Conservation (phyloP, 2,797 vertebrate genomes). For the Acrossocheilus fasciatus region DNA sequence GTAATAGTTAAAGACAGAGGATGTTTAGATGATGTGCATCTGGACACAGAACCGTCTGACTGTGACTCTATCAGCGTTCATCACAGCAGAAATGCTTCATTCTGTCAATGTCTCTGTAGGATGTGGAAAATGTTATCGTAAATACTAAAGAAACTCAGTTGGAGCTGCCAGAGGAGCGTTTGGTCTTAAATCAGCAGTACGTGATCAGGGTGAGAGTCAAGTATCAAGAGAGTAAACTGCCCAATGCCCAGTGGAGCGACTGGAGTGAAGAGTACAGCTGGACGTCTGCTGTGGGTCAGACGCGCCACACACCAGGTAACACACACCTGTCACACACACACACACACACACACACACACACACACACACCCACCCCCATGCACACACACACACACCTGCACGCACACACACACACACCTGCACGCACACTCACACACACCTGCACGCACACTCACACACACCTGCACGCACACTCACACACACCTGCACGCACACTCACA, state of each 20-base stretch:
- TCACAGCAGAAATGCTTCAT: neutral
- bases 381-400: neutral
- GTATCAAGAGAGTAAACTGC: rapidly evolving
- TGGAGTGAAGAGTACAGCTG: slow-evolving; percentile 63
- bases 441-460: neutral
- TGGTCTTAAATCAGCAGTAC: slow-evolving; percentile 20
- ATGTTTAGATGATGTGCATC: neutral
- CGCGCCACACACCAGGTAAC: slow-evolving; percentile 56
- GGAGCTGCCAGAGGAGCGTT: rapidly evolving
- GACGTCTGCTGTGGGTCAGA: neutral
- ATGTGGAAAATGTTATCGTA: rapidly evolving
- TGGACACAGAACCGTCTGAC: neutral
- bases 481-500: neutral
- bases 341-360: neutral
- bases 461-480: neutral
- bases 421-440: neutral
- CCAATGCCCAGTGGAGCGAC: slow-evolving; percentile 63
- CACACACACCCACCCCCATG: neutral
- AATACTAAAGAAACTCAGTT: rapidly evolving
- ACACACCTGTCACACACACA: neutral
- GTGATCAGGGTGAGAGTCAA: slow-evolving; percentile 56
- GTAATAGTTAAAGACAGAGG: neutral
- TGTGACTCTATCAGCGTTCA: neutral
- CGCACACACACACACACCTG: neutral
- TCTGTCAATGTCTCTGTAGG: slow-evolving; percentile 17